Conservation (phyloP, 2,888 invertebrate genomes). For the Sinodicranocentrus sp. region DNA sequence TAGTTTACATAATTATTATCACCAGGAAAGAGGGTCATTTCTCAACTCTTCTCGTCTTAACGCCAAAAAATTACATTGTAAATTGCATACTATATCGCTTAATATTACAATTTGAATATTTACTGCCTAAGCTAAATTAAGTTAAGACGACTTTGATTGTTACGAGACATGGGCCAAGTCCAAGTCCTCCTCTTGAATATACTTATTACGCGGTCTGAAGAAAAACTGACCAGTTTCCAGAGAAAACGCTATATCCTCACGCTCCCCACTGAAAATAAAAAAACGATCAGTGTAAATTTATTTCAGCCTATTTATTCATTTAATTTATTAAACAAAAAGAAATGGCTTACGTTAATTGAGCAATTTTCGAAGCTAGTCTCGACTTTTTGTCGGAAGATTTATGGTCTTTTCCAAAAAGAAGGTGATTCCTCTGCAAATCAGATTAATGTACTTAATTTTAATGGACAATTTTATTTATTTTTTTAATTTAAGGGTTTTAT, state of each 20-base stretch:
- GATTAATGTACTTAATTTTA: background rate
- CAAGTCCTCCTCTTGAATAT: slow-evolving; percentile 53
- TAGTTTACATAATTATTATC: slow-evolving; percentile 33
- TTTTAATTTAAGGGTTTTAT: background rate
- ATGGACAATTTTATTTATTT: too few relatives aligned
- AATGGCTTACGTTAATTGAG: slow-evolving; percentile 49
- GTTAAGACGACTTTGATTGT: background rate
- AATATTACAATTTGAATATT: background rate
- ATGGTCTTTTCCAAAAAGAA: slow-evolving; percentile 67
- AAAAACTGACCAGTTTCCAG: slow-evolving; percentile 53
- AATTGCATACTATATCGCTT: background rate
- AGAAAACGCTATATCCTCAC: slow-evolving; percentile 50
- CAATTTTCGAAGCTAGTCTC: slow-evolving; percentile 50
- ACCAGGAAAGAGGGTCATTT: slow-evolving; percentile 47
- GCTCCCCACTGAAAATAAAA: slow-evolving; percentile 12
- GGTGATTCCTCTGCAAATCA: slow-evolving; percentile 67
- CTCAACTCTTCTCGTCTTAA: background rate
- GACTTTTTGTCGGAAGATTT: slow-evolving; percentile 21
- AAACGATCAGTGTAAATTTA: background rate
- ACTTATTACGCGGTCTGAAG: slow-evolving; percentile 37
- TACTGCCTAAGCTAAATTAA: background rate
- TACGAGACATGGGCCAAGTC: slow-evolving; percentile 43
- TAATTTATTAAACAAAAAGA: background rate
- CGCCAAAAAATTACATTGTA: background rate
- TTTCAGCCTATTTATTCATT: too few relatives aligned